Evolutionary conservation across 37 sponge, comb jelly and placozoan species (phyloP).

Genomic region (Ianthella basta): DNA sequence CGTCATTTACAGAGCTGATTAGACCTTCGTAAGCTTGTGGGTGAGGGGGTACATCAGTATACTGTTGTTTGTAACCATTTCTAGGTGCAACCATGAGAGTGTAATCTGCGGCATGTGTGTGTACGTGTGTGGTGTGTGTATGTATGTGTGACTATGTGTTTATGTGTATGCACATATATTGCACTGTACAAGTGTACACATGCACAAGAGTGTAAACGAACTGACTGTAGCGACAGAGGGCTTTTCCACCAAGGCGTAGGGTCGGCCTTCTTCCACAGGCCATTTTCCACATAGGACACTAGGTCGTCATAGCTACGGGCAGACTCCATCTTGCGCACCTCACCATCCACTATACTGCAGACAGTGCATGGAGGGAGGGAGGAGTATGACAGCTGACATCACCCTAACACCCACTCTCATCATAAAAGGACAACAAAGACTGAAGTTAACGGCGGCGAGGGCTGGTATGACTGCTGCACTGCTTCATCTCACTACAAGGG

Average conservation of each 20-base stretch:
- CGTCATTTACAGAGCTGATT: no score
- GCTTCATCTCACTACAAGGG: no score
- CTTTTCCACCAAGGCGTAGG: conserved; percentile 58
- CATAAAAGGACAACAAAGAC: no score
- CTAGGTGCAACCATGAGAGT: no score
- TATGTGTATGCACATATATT: neutral
- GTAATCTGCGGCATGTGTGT: neutral
- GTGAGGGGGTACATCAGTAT: no score
- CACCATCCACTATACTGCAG: conserved; percentile 60
- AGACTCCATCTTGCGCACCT: conserved; percentile 23
- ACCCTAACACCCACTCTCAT: neutral
- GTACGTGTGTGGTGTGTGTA: neutral
- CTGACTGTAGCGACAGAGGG: conserved; percentile 62
- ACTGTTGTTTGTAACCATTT: no score
- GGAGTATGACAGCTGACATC: neutral
- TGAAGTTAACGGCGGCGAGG: no score
- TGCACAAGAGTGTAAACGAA: neutral
- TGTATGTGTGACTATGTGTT: neutral
- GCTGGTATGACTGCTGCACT: no score
- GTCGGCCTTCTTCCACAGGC: conserved; percentile 37
- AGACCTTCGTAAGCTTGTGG: no score
- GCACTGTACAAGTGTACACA: neutral
- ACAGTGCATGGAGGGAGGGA: neutral
- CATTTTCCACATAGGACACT: conserved; percentile 32
- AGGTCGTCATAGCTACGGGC: conserved; percentile 19